Base-by-base conservation (phyloP, 2,113 vertebrate species). In the Ceuthmochares aereus region DNA sequence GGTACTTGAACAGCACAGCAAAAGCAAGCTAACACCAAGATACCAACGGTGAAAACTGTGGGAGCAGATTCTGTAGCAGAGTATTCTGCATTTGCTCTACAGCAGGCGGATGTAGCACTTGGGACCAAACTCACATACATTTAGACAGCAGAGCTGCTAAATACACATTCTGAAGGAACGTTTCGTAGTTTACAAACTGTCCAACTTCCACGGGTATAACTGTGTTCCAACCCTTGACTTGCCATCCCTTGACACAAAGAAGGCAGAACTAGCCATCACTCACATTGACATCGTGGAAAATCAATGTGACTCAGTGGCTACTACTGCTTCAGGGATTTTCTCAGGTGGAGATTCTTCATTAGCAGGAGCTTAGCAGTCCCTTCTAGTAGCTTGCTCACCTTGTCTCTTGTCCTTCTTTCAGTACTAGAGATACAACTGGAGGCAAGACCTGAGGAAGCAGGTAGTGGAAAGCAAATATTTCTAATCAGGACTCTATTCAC, bases 251-350 rank as follows among this genome's bases (percentile, higher is more conserved):
- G 26, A 52, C 23, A 20, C 13, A 20, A 29, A 47, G 36, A 3
- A 7, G 9, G 14, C 32, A 77, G 45, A 45, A 55, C 14, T 2
- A n/a, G n/a, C 49, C 27, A 40, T 23, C 17, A 4, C 51, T 34
- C 34, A 47, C 10, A 37, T 0, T 7, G 32, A 58, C 5, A 5
- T 23, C 21, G 79, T 1, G 1, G 43, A 59, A 63, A 25, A 29
- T 11, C 56, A 18, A 45, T 3, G 18, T 7, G 23, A 23, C 45
- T 36, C 42, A 14, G 18, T 12, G 47, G 32, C 54, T 62, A 13
- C 5, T 11, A 14, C 7, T 62, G 34, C 22, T 70, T 72, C 66
- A 76, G 32, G 18, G 6, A 29, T 21, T 14, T n/a, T 26, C 54
- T 30, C 5, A 75, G 18, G 30, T 13, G 15, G 12, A 64, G n/a